Percentiles rank a stretch among this genome's conserved stretches.
Evolutionary conservation across 2,797 vertebrate species (phyloP).

Genomic region (Arnoldichthys spilopterus): DNA sequence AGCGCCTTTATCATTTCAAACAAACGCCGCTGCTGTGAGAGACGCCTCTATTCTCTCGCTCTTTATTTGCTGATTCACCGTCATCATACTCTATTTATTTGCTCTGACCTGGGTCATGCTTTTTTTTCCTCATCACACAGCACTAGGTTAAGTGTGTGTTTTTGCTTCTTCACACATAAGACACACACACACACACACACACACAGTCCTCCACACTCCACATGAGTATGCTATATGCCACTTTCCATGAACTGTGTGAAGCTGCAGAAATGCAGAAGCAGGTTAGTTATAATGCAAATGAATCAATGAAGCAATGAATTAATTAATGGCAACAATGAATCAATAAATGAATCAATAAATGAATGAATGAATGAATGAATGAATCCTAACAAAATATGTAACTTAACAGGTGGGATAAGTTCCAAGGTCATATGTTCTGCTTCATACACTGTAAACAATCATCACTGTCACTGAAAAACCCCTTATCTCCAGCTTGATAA

Average conservation of each 20-base stretch:
- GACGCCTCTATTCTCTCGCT: conserved; percentile 5
- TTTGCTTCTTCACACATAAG: neutral
- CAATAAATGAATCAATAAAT: neutral
- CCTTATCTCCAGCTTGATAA: too few species aligned
- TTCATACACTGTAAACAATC: too few species aligned
- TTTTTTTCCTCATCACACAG: conserved; percentile 15
- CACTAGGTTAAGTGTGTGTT: conserved; percentile 6
- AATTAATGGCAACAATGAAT: neutral
- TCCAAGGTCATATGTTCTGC: too few species aligned
- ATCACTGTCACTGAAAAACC: too few species aligned
- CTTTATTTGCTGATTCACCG: conserved; percentile 45
- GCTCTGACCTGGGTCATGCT: conserved; percentile 25
- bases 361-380: neutral
- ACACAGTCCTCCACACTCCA: neutral
- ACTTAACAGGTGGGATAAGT: too few species aligned
- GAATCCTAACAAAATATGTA: neutral
- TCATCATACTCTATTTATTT: conserved; percentile 37
- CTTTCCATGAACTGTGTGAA: neutral
- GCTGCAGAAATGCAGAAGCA: neutral
- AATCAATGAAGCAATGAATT: neutral
- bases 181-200: conserved; percentile 36
- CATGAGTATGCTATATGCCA: neutral
- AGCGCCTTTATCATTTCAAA: conserved; percentile 25
- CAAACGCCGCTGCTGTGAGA: neutral
- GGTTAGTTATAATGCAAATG: neutral